These are phyloP conservation scores for Cotesia typhae DNA, from an alignment of 1,140 invertebrate genomes.

Conservation along the genomic window DNA sequence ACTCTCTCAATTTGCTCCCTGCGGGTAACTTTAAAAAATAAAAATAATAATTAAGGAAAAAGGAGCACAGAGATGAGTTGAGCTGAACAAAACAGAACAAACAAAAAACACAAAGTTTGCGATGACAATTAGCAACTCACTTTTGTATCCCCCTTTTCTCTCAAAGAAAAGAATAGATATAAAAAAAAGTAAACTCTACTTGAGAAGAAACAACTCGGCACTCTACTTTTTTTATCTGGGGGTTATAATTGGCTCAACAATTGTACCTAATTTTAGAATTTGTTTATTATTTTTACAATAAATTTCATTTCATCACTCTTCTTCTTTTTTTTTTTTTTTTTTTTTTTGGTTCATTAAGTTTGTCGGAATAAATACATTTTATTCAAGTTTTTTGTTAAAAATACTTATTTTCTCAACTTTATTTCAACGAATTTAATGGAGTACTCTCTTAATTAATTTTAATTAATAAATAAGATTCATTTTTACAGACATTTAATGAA, in stretches of 20 bases:
- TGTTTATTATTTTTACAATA: slow-evolving; percentile 4
- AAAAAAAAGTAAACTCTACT: slow-evolving; percentile 11
- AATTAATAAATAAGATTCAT: too few relatives aligned
- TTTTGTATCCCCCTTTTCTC: slow-evolving; percentile 2
- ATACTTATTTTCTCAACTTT: too few relatives aligned
- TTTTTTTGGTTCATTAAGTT: background rate
- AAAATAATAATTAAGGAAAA: slow-evolving; percentile 2
- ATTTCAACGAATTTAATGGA: too few relatives aligned
- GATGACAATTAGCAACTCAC: slow-evolving; percentile 22
- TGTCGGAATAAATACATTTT: too few relatives aligned
- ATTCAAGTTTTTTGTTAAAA: too few relatives aligned
- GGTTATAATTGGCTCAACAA: slow-evolving; percentile 2
- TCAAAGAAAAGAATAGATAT: background rate
- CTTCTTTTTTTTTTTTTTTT: background rate
- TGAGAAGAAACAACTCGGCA: slow-evolving; percentile 12
- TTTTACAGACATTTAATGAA: too few relatives aligned
- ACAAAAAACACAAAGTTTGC: slow-evolving; percentile 13
- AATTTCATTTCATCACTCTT: background rate
- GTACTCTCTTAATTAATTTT: too few relatives aligned
- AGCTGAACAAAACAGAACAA: background rate
- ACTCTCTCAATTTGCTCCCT: too few relatives aligned
- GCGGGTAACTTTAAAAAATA: background rate
- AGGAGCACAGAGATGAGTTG: background rate
- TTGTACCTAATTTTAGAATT: slow-evolving; percentile 16
- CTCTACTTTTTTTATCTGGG: slow-evolving; percentile 13